phyloP scores from a whole-genome alignment of 2,797 vertebrate species.

The Buphagus erythrorhynchus region DNA sequence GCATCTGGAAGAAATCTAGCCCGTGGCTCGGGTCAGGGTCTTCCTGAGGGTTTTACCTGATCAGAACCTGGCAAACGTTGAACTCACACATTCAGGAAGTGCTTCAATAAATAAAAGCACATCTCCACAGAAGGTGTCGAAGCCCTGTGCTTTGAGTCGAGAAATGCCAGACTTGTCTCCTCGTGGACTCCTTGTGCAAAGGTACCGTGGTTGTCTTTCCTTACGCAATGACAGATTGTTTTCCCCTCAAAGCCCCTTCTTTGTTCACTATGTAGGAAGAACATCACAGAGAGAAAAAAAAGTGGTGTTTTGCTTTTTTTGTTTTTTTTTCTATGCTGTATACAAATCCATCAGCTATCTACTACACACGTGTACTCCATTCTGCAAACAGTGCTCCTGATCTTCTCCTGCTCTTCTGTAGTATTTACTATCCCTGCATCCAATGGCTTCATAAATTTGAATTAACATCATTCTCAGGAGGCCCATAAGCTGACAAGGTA shows the following conservation, averaged over 20 bases:
- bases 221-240: not conserved
- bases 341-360: not conserved
- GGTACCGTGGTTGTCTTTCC: not conserved
- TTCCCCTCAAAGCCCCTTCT: not conserved
- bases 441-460: not conserved
- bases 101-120: not conserved
- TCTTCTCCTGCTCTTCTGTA: not conserved
- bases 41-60: not conserved
- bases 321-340: not conserved
- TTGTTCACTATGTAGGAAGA: not conserved
- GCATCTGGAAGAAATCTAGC: not conserved
- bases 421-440: not conserved
- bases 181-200: not conserved
- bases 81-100: accelerated
- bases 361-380: not conserved
- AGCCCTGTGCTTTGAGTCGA: not conserved
- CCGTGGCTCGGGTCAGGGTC: not conserved
- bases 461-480: not conserved
- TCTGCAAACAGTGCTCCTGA: not conserved
- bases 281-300: not conserved
- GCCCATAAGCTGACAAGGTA: not conserved
- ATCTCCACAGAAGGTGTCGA: accelerated
- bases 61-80: not conserved
- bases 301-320: not conserved
- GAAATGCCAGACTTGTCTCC: not conserved